Conservation (phyloP, 2,888 invertebrate genomes). For the Thyatira batis region DNA sequence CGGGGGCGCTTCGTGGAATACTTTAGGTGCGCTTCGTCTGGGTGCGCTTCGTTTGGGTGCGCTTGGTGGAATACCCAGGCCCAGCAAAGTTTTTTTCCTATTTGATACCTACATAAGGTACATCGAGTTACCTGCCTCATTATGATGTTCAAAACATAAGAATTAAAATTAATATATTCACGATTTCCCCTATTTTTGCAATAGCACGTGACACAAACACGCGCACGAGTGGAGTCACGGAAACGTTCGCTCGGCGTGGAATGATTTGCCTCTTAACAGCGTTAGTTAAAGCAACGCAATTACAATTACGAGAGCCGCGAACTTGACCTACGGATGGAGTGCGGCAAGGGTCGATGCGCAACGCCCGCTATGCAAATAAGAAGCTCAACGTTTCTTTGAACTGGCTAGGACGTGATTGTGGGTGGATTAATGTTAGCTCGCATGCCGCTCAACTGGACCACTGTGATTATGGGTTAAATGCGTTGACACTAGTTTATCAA, state of each 20-base stretch:
- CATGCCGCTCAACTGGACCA: background rate
- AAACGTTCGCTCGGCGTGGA: conserved; percentile 37
- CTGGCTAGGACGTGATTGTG: conserved; percentile 16
- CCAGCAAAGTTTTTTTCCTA: too few species aligned
- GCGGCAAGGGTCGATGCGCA: conserved; percentile 56
- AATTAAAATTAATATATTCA: background rate
- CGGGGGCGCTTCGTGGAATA: too few species aligned
- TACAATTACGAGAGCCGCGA: conserved; percentile 66
- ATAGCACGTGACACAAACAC: conserved; percentile 10
- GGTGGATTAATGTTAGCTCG: background rate
- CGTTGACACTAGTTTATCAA: background rate
- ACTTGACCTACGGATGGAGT: conserved; percentile 73
- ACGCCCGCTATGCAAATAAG: conserved; percentile 75
- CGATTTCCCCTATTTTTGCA: background rate
- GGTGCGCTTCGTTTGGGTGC: too few species aligned
- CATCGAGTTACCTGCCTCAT: too few species aligned
- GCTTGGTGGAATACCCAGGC: too few species aligned
- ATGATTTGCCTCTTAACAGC: conserved; percentile 61
- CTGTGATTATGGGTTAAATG: background rate
- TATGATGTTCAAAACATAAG: too few species aligned
- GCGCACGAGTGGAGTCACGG: conserved; percentile 18
- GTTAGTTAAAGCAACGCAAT: conserved; percentile 72
- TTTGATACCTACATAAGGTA: too few species aligned
- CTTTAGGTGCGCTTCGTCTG: too few species aligned
- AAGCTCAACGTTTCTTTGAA: conserved; percentile 23